Evolutionary conservation across 1,140 invertebrate species (phyloP), one percentile per base, ranked within the genome.

Genomic region (Ceratina australensis): DNA sequence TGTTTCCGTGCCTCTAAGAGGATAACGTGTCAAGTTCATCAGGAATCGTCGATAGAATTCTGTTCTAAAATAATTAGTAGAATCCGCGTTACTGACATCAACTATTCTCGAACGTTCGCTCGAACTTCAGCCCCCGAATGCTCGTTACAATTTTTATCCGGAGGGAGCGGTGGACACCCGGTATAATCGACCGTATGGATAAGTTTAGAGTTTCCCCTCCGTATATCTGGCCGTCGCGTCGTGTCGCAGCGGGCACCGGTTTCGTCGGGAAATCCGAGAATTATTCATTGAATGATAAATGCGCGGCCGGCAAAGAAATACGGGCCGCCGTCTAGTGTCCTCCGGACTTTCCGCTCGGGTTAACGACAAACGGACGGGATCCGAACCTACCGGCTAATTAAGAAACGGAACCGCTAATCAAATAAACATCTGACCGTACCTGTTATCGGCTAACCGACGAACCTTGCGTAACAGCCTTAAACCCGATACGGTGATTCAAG

Each of bases 221-320:
- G 33, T 33, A 52, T 54, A 64, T 49, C 47, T 73, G 33, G 22
- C n/a, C 56, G 22, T 26, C 50, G 33, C 56, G 22, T 26, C 50
- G 33, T 57, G 33, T 42, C 50, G 33, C 47, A 28, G 24, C 57
- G 47, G 60, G n/a, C 24, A 50, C 54, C 42, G 15, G 42, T 76
- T 60, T 64, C 26, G 59, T 28, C 26, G 42, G n/a, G 52, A 24
- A 61, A 42, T 50, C 60, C 60, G 33, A 24, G 76, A 78, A 78
- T 78, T 72, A 78, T 78, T 78, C 68, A 78, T 78, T 18, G 68
- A 52, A 72, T 65, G 76, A 78, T 72, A 57, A 72, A 78, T 56
- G 76, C 33, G 15, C 76, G 59, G 28, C 12, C 18, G 68, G 57
- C 67, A 78, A 78, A 78, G 76, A 78, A 72, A 78, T 56, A 64